Conservation (phyloP, 2,888 invertebrate species). For the Andrena marginata region DNA sequence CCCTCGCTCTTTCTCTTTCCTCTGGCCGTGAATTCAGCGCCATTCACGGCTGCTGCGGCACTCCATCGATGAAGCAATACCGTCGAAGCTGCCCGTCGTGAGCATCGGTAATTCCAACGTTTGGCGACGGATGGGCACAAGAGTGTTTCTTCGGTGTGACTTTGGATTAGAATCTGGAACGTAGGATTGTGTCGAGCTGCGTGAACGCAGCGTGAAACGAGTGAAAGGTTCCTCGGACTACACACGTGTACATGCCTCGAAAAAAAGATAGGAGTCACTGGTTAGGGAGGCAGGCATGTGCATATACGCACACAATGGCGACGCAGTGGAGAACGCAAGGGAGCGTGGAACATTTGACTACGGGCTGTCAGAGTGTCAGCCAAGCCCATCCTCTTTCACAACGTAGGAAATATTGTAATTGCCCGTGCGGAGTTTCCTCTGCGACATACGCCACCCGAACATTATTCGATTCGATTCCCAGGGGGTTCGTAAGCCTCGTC, state of each 20-base stretch:
- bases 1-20: slow-evolving; percentile 3
- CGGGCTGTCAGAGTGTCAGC: slow-evolving; percentile 82
- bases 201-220: slow-evolving; percentile 39
- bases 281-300: slow-evolving; percentile 59
- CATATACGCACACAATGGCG: slow-evolving; percentile 60
- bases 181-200: neutral
- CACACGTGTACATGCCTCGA: slow-evolving; percentile 52
- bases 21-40: slow-evolving; percentile 14
- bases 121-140: neutral
- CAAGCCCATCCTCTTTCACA: slow-evolving; percentile 84
- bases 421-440: slow-evolving; percentile 73
- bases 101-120: neutral
- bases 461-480: slow-evolving; percentile 73
- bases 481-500: slow-evolving; percentile 68
- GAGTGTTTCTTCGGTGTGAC: neutral
- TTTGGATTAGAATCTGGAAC: neutral
- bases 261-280: slow-evolving; percentile 54
- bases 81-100: neutral
- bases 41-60: slow-evolving; percentile 4
- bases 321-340: slow-evolving; percentile 74
- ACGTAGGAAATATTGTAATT: slow-evolving; percentile 83
- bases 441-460: slow-evolving; percentile 67
- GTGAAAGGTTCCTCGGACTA: slow-evolving; percentile 56
- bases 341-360: slow-evolving; percentile 83
- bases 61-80: neutral